Conservation (phyloP, 64 coral and sea anemone species). For the Dendronephthya gigantea region DNA sequence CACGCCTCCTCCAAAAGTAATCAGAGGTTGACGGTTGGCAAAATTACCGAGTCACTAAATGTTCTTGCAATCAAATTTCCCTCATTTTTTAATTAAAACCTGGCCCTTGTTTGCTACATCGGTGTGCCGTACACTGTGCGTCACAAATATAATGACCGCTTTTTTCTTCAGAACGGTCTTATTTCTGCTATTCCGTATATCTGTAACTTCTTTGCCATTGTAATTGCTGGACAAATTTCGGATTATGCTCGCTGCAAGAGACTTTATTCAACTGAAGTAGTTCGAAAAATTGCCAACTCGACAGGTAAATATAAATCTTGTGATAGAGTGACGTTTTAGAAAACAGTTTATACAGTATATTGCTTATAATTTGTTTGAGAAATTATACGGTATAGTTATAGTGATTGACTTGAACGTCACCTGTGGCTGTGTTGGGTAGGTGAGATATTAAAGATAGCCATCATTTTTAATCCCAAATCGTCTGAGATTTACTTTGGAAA, state of each 20-base stretch:
- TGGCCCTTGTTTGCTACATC: background rate
- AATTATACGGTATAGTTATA: too few species aligned
- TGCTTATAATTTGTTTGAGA: too few species aligned
- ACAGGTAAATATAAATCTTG: slow-evolving; percentile 25
- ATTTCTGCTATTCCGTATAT: slow-evolving; percentile 65
- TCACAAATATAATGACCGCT: background rate
- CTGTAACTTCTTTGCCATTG: slow-evolving; percentile 21
- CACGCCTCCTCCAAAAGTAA: too few species aligned
- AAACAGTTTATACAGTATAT: background rate
- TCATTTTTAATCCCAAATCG: too few species aligned
- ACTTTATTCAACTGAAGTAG: slow-evolving; percentile 26
- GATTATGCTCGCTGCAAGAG: slow-evolving; percentile 39
- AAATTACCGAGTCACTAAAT: too few species aligned
- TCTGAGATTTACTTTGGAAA: too few species aligned
- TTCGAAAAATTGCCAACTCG: slow-evolving; percentile 44
- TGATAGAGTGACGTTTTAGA: background rate
- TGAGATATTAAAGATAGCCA: too few species aligned
- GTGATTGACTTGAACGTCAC: too few species aligned
- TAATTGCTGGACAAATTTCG: slow-evolving; percentile 30
- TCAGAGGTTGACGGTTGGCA: too few species aligned
- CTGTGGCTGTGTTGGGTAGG: too few species aligned
- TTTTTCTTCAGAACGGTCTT: slow-evolving; percentile 53
- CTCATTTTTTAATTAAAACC: too few species aligned
- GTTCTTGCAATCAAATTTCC: too few species aligned
- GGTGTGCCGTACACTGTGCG: background rate